Evolutionary conservation across 1,140 invertebrate species (phyloP).

Genomic region (Zaprionus capensis): DNA sequence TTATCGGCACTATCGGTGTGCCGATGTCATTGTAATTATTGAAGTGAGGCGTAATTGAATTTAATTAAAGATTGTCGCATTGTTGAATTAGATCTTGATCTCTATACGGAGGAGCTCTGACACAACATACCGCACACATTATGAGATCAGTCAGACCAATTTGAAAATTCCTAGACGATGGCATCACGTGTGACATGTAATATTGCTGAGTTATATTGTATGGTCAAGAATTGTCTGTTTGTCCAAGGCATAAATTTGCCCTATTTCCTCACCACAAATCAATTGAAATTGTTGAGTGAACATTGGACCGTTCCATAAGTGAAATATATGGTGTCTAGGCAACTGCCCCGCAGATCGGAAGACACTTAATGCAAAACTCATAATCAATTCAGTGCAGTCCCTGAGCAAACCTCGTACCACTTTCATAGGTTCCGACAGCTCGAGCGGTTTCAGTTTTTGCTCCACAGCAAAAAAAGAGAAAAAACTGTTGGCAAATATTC

Average conservation of each 20-base stretch:
- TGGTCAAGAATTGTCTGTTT: neutral
- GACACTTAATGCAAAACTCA: constrained; percentile 41
- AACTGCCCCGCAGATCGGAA: constrained; percentile 55
- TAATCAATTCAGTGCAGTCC: constrained; percentile 69
- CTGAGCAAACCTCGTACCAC: constrained; percentile 8
- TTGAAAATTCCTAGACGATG: constrained; percentile 52
- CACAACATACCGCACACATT: constrained; percentile 46
- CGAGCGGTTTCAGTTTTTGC: constrained; percentile 6
- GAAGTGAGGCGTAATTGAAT: constrained; percentile 61
- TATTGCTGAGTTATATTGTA: constrained; percentile 1
- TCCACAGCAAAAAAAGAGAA: constrained; percentile 23
- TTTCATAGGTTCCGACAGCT: neutral
- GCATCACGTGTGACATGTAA: constrained; percentile 38
- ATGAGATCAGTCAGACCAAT: neutral
- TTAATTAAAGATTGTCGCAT: constrained; percentile 61
- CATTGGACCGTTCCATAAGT: constrained; percentile 64
- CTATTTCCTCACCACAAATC: constrained; percentile 55
- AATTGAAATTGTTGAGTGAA: constrained; percentile 70
- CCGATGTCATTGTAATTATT: constrained; percentile 57
- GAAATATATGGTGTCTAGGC: constrained; percentile 68
- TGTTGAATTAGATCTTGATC: constrained; percentile 39
- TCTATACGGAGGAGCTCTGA: constrained; percentile 11
- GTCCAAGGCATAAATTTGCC: constrained; percentile 19
- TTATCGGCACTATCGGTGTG: constrained; percentile 46
- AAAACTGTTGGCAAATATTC: constrained; percentile 61